phyloP scores from a whole-genome alignment of 2,888 invertebrate species.

The Melieria crassipennis region DNA sequence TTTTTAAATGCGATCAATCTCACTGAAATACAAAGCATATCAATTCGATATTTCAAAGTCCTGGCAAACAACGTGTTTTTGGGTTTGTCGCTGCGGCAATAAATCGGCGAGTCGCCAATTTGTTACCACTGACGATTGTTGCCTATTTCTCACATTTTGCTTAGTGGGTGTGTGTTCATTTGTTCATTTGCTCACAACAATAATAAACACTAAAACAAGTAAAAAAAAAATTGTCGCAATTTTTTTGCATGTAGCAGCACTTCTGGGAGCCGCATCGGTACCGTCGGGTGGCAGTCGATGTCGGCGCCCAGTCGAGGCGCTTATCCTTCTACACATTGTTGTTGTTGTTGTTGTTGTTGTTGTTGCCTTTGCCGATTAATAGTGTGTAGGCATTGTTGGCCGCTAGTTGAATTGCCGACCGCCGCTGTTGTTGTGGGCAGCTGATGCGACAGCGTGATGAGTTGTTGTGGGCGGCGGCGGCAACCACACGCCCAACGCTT shows the following conservation, averaged over 20 bases:
- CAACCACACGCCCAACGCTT: too few species aligned
- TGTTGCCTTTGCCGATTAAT: conserved; percentile 27
- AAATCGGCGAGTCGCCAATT: too few species aligned
- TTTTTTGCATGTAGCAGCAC: conserved; percentile 59
- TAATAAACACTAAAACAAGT: conserved; percentile 27
- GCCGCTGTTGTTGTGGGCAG: conserved; percentile 14
- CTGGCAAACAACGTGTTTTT: too few species aligned
- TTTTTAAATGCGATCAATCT: too few species aligned
- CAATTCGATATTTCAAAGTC: too few species aligned
- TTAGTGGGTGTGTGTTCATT: too few species aligned
- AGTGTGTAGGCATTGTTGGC: not conserved
- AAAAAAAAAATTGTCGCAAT: not conserved
- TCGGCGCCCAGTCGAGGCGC: not conserved
- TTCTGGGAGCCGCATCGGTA: conserved; percentile 50
- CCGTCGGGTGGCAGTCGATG: conserved; percentile 42
- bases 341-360: not conserved
- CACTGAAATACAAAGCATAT: too few species aligned
- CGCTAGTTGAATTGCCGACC: conserved; percentile 2
- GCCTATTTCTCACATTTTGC: too few species aligned
- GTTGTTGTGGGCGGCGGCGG: not conserved
- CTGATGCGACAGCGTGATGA: not conserved
- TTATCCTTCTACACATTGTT: not conserved
- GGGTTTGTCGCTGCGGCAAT: too few species aligned
- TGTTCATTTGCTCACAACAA: conserved; percentile 28
- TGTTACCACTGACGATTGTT: too few species aligned